Percentiles rank a stretch among this genome's conserved stretches.
Evolutionary conservation across 2,888 invertebrate genomes (phyloP).

Genomic region (Xestia xanthographa): DNA sequence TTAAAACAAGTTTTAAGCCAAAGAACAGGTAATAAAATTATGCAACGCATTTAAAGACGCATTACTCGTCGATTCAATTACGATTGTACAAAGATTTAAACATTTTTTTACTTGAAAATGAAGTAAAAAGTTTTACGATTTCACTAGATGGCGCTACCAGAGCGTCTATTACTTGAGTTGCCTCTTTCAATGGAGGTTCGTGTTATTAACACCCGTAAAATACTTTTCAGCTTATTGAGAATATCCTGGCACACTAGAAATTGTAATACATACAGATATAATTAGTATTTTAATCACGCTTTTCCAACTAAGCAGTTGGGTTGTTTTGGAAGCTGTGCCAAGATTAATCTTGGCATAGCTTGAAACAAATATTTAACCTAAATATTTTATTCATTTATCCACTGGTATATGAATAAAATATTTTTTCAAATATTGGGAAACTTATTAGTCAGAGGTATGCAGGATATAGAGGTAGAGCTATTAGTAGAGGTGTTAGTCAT

Average conservation of each 20-base stretch:
- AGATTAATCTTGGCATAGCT: constrained; percentile 52
- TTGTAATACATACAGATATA: background rate
- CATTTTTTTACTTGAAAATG: background rate
- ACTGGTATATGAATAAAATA: constrained; percentile 46
- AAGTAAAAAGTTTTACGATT: background rate
- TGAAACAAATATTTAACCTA: too few relatives aligned
- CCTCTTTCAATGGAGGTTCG: background rate
- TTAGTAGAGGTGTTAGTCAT: too few relatives aligned
- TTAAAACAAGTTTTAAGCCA: background rate
- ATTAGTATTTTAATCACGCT: constrained; percentile 13
- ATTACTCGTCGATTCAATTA: background rate
- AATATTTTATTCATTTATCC: too few relatives aligned
- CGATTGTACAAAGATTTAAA: background rate
- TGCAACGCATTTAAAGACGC: rapidly evolving
- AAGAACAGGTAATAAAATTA: constrained; percentile 5
- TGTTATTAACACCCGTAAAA: background rate
- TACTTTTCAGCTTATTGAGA: background rate
- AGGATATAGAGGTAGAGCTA: too few relatives aligned
- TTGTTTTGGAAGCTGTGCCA: constrained; percentile 54
- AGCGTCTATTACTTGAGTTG: background rate
- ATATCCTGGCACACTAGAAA: background rate
- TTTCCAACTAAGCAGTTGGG: constrained; percentile 17
- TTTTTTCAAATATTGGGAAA: constrained; percentile 20
- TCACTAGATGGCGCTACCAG: constrained; percentile 54
- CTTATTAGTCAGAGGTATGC: too few relatives aligned